Evolutionary conservation across 2,888 invertebrate species (phyloP).

Genomic region (Drosophila borborema): DNA sequence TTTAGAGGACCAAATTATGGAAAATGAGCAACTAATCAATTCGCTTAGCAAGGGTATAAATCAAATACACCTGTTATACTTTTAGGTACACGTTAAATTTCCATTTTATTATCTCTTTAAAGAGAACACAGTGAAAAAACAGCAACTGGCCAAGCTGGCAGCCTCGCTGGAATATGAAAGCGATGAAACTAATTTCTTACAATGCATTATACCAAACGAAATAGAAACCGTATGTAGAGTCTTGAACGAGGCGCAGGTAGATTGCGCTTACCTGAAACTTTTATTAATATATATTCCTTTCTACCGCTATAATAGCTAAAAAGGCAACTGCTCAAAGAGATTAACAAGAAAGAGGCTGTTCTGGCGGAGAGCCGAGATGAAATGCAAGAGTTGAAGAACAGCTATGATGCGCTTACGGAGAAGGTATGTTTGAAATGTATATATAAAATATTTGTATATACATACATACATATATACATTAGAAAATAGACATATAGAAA

Average conservation of each 20-base stretch:
- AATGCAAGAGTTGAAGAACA: slow-evolving; percentile 48
- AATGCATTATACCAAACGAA: slow-evolving; percentile 25
- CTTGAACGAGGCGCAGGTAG: slow-evolving; percentile 31
- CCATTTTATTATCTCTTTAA: neutral
- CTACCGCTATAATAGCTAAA: slow-evolving; percentile 69
- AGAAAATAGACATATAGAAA: too few species aligned
- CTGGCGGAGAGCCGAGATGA: slow-evolving; percentile 67
- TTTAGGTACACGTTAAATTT: neutral
- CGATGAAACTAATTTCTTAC: slow-evolving; percentile 11
- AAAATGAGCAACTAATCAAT: slow-evolving; percentile 69
- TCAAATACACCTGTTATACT: neutral
- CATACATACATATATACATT: too few species aligned
- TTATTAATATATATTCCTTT: neutral
- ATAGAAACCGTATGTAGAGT: slow-evolving; percentile 50
- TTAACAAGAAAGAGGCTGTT: slow-evolving; percentile 73
- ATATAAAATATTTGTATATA: too few species aligned
- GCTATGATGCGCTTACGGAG: neutral
- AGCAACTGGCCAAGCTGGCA: slow-evolving; percentile 36
- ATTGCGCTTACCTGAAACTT: neutral
- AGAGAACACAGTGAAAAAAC: slow-evolving; percentile 46
- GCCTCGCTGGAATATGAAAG: slow-evolving; percentile 8
- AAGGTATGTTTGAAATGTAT: neutral
- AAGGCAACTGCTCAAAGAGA: slow-evolving; percentile 76
- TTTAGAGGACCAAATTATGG: slow-evolving; percentile 80
- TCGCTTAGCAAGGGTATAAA: slow-evolving; percentile 45